Percentiles rank a stretch among this genome's conserved stretches.
Evolutionary conservation across 2,888 invertebrate genomes (phyloP).

Genomic region (Cyrtodaria siliqua): DNA sequence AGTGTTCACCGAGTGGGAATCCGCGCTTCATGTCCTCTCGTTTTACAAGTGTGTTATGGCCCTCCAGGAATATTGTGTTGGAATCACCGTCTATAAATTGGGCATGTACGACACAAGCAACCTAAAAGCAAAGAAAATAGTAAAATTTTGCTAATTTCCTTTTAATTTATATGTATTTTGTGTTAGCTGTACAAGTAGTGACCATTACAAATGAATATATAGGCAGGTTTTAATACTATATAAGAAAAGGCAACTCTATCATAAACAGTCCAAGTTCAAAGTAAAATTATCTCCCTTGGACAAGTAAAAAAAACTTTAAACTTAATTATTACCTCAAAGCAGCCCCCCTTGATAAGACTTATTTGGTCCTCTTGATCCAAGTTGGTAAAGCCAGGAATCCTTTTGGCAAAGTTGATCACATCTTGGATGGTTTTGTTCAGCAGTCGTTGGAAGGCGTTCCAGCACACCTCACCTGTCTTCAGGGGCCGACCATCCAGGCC

Average conservation of each 20-base stretch:
- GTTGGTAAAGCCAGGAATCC: conserved; percentile 98
- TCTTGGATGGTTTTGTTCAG: conserved; percentile 91
- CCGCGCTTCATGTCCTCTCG: conserved; percentile 84
- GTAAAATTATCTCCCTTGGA: too few relatives aligned
- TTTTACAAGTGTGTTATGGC: conserved; percentile 77
- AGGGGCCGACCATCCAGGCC: conserved; percentile 66
- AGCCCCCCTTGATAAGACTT: conserved; percentile 93
- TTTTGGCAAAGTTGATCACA: conserved; percentile 99
- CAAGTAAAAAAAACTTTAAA: too few relatives aligned
- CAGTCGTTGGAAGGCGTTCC: conserved; percentile 83
- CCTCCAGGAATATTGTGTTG: conserved; percentile 82
- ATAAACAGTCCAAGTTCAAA: too few relatives aligned
- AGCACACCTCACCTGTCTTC: conserved; percentile 79
- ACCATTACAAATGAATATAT: too few relatives aligned
- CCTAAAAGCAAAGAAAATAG: too few relatives aligned
- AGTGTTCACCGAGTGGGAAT: conserved; percentile 83
- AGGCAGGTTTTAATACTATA: too few relatives aligned
- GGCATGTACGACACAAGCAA: conserved; percentile 85
- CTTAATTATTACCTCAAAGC: conserved; percentile 83
- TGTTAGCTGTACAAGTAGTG: too few relatives aligned
- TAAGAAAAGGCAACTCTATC: too few relatives aligned
- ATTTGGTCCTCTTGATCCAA: conserved; percentile 99
- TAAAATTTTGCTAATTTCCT: too few relatives aligned
- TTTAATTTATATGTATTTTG: too few relatives aligned
- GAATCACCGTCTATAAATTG: conserved; percentile 83